Evolutionary conservation across 2,113 vertebrate species (phyloP), one percentile per base, ranked within the genome.

Genomic region (Leptobrachium leishanense): DNA sequence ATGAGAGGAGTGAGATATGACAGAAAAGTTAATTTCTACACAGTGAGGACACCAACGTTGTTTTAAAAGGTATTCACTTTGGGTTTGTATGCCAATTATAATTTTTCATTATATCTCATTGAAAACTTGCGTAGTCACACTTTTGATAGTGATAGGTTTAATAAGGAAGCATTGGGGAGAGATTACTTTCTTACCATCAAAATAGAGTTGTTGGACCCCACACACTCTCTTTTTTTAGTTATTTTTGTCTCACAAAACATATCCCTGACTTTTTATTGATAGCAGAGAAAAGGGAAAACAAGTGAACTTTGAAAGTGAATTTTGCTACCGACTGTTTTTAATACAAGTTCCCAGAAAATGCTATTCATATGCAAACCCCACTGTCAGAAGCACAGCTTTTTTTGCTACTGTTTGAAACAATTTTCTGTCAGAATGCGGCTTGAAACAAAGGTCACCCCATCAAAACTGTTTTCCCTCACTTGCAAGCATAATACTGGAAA

Each of bases 361-460:
- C 75, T 83, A 83, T 79, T 72, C 81, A 59, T 53, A 54, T 69
- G 82, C 70, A 81, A 82, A 79, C 77, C 83, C 31, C 74, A 73
- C 84, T 85, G 83, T 85, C 85, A 83, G 69, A 69, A 69, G 76
- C 85, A 82, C 62, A 1, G 11, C 72, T 75, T 84, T 88, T 79
- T 59, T 12, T 57, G 76, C 53, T 74, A 81, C 81, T 79, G 72
- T 85, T 84, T 75, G 82, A 85, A 87, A 86, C 57, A 78, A 81
- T 43, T 85, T 87, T 85, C 77, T 55, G 79, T 74, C 65, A 8
- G 77, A 86, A 40, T 70, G 55, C 43, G 75, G 82, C 87, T 83
- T 81, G 0, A 81, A 85, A 83, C 84, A 86, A 90, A 88, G 87
- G 87, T 89, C 87, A 87, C 72, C 84, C 85, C 79, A 86, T 88